Evolutionary conservation across 2,797 vertebrate species (phyloP), one percentile per base, ranked within the genome.

Genomic region (Lates japonicus): DNA sequence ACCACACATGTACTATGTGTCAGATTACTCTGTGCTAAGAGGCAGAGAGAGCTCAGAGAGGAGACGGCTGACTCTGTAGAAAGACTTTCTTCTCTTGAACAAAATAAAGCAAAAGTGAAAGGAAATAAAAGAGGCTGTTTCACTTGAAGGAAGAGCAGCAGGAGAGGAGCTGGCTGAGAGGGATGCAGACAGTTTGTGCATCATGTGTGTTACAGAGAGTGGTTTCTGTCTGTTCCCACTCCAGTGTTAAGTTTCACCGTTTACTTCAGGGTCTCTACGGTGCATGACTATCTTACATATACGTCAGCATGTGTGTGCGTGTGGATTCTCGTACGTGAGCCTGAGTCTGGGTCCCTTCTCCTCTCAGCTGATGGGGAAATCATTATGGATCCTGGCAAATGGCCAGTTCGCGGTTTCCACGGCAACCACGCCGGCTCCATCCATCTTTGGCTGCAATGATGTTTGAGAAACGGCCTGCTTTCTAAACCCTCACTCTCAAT

Each of bases 381-480:
- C 92, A 95, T 95, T 95, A 94, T 88, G 90, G 93, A 93, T 93
- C 87, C 86, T 94, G 93, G 94, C 90, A 94, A 93, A 86, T 88
- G 89, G 92, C 94, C 94, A 95, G 90, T 92, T 65, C 3, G 79
- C 62, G 78, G 95, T 96, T 95, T 90, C 95, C 94, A 93, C 7
- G 90, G 95, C 93, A 95, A 96, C 96, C 79, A 0, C 35, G 25
- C 79, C 62, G 78, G 83, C 88, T 78, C 88, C 87, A 92, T 93
- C 92, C 86, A 82, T 94, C 88, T 89, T 29, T 79, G 85, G 84
- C 86, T 61, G 81, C 31, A 74, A 79, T 89, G 87, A 90, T 88
- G 88, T 92, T 88, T 92, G 86, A 89, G 83, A 87, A 93, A 89
- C 70, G 61, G 74, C 74, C 80, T 70, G 88, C 85, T 90, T 90